A percentile compares a stretch with the other conserved stretches of the same genome.
These are phyloP conservation scores for Distichodus sexfasciatus DNA, from an alignment of 2,797 vertebrate genomes.

Conservation along the genomic window DNA sequence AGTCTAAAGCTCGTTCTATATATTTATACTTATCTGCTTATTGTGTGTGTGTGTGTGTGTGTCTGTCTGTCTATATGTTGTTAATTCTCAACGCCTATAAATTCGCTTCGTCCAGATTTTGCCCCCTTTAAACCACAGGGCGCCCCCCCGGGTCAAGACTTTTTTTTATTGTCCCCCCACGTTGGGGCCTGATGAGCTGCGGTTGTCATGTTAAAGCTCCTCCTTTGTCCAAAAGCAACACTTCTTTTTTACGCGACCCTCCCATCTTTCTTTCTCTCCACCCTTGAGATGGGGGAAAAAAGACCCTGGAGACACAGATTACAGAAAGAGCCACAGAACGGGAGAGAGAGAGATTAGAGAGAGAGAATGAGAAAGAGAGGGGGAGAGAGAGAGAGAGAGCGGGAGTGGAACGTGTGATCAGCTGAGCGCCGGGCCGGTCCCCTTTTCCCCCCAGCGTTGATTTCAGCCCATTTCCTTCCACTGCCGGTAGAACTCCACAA, in stretches of 20 bases:
- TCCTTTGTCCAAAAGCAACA: slow-evolving; percentile 36
- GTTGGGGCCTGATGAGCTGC: slow-evolving; percentile 45
- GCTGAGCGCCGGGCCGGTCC: slow-evolving; percentile 69
- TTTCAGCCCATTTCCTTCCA: slow-evolving; percentile 99
- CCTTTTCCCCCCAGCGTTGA: slow-evolving; percentile 41
- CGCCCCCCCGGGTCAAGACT: slow-evolving; percentile 53
- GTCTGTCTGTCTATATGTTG: slow-evolving; percentile 37
- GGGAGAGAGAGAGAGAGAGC: slow-evolving; percentile 67
- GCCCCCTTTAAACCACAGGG: slow-evolving; percentile 66
- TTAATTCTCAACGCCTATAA: slow-evolving; percentile 68
- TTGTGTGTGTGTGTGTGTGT: slow-evolving; percentile 50
- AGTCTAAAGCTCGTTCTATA: slow-evolving; percentile 68
- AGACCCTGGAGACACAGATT: slow-evolving; percentile 74
- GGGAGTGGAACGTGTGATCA: slow-evolving; percentile 76
- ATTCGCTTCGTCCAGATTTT: slow-evolving; percentile 71
- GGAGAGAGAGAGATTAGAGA: slow-evolving; percentile 61
- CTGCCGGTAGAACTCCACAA: slow-evolving; percentile 94
- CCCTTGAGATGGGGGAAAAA: slow-evolving; percentile 58
- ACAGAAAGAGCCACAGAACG: slow-evolving; percentile 77
- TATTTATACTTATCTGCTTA: slow-evolving; percentile 63
- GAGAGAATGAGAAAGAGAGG: slow-evolving; percentile 72
- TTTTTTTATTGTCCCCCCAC: slow-evolving; percentile 59
- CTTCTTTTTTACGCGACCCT: slow-evolving; percentile 57
- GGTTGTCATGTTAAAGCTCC: slow-evolving; percentile 53
- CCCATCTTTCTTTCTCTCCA: slow-evolving; percentile 45